Evolutionary conservation across 2,888 invertebrate genomes (phyloP), one percentile per base, ranked within the genome.

Genomic region (Arrhopalites spinosus): DNA sequence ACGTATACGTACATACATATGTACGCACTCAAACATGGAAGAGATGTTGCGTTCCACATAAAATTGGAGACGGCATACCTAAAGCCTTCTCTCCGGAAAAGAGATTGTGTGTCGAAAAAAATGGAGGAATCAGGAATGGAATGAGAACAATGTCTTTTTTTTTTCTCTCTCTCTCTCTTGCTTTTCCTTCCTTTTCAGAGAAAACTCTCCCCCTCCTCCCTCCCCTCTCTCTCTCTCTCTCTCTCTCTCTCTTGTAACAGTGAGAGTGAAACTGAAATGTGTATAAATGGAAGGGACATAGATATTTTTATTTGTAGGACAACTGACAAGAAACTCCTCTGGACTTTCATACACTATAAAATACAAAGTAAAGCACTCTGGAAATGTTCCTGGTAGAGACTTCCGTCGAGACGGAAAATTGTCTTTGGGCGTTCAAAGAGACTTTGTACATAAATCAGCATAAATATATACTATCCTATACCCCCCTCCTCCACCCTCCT

Each of bases 61-160:
- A 2, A 53, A 53, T 53, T 36, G 23, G 17, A 53, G 15, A 2
- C 53, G 5, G 23, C 2, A 53, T 53, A 53, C 53, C 53, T 23
- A 53, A 15, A 53, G n/a, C 1, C n/a, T 23, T 20, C 53, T 1
- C 15, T 17, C 1, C 47, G 36, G 50, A 25, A 69, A 63, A 56
- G 56, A 30, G 30, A 56, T 56, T 56, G 36, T 70, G 56, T 30
- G 5, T 29, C 5, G 13, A 71, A 20, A 47, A 27, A 63, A 61
- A 72, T 47, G 27, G 72, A 47, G 47, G 63, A 72, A 72, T 72
- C 72, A 72, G 29, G n/a, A 63, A 63, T 47, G 63, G 63, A 72
- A 72, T 72, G 72, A 72, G 72, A 72, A 72, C 72, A 72, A 72
- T 72, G 63, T 63, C 47, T 45, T 63, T 64, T n/a, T n/a, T n/a